Percentiles rank a stretch among this genome's conserved stretches.
phyloP scores from a whole-genome alignment of 2,888 invertebrate genomes.

The Drosophila nr. medialis region DNA sequence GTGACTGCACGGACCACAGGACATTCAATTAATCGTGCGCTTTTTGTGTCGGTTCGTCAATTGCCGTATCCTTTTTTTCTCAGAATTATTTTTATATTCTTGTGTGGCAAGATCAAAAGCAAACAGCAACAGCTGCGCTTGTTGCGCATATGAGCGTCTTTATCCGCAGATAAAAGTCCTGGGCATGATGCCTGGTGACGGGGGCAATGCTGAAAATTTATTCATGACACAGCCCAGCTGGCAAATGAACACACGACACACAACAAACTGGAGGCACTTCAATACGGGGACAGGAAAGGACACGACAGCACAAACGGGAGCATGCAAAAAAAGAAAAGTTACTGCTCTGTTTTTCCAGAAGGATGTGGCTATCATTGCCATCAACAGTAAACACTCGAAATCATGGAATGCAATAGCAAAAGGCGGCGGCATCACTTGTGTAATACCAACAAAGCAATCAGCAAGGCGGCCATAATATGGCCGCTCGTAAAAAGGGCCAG shows the following conservation, averaged over 20 bases:
- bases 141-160: conserved; percentile 30
- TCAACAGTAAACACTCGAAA: conserved; percentile 62
- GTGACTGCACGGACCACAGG: not conserved
- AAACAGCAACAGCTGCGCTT: conserved; percentile 14
- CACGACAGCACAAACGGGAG: conserved; percentile 29
- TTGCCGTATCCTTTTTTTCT: not conserved
- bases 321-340: conserved; percentile 1
- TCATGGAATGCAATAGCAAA: conserved; percentile 57
- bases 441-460: conserved; percentile 17
- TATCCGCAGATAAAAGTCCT: conserved; percentile 9
- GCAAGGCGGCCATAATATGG: conserved; percentile 3
- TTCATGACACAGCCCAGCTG: conserved; percentile 30
- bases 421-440: conserved; percentile 15
- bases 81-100: not conserved
- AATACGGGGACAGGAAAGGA: not conserved
- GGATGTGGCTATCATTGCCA: conserved; percentile 13
- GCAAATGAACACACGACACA: conserved; percentile 48
- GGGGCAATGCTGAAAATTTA: not conserved
- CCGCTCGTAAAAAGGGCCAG: not conserved
- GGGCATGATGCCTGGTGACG: not conserved
- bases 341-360: not conserved
- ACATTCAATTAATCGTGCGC: conserved; percentile 1
- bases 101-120: not conserved
- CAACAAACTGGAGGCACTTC: not conserved
- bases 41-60: not conserved